phyloP scores from a whole-genome alignment of 2,113 vertebrate species.

The Anguilla rostrata region DNA sequence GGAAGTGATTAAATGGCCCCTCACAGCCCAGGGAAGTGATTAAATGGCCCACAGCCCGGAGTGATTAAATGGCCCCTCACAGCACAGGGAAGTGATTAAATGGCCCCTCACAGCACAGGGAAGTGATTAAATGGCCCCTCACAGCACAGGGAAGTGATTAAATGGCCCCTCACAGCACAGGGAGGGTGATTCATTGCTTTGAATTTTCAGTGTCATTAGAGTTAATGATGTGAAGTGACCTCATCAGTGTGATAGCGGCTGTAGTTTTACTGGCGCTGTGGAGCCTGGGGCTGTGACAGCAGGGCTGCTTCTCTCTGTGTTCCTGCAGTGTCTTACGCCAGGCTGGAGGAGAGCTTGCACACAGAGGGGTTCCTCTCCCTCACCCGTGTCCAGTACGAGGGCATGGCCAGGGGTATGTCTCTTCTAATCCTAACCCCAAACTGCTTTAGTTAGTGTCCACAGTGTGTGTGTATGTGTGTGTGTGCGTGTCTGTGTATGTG shows the following conservation, averaged over 20 bases:
- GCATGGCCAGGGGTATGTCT: slow-evolving; percentile 80
- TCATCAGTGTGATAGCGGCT: not conserved
- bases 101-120: too few relatives aligned
- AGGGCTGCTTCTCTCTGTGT: not conserved
- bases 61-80: too few relatives aligned
- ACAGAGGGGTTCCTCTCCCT: slow-evolving; percentile 81
- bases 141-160: too few relatives aligned
- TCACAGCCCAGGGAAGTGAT: too few relatives aligned
- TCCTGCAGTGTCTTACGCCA: slow-evolving; percentile 78
- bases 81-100: too few relatives aligned
- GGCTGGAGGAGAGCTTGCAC: slow-evolving; percentile 84
- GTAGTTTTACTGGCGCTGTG: not conserved
- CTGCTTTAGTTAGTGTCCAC: not conserved
- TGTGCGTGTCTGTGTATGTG: not conserved
- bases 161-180: not conserved
- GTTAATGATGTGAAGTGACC: not conserved
- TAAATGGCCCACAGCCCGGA: too few relatives aligned
- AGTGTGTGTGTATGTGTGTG: not conserved
- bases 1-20: too few relatives aligned
- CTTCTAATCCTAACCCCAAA: not conserved
- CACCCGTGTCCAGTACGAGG: slow-evolving; percentile 82
- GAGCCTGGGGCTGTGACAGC: not conserved
- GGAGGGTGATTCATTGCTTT: not conserved
- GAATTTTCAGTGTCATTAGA: not conserved
- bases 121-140: too few relatives aligned